Evolutionary conservation across 2,113 vertebrate species (phyloP).

Genomic region (Mirza zaza): DNA sequence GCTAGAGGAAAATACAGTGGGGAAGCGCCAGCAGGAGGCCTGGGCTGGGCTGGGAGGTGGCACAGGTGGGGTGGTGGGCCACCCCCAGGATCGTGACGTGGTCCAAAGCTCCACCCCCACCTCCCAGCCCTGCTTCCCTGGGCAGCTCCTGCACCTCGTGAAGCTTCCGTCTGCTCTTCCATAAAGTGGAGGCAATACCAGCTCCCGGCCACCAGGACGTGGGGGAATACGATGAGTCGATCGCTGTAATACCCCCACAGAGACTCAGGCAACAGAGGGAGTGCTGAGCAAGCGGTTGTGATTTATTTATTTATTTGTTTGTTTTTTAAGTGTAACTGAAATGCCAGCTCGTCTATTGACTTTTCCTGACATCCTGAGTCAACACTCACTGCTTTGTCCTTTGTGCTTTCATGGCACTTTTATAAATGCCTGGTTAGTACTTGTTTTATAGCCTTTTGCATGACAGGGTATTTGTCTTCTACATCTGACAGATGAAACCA

Average conservation of each 20-base stretch:
- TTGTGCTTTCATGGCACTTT: not conserved
- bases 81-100: fast-evolving
- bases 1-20: not conserved
- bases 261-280: not conserved
- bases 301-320: not conserved
- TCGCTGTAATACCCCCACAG: not conserved
- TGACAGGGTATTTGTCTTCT: not conserved
- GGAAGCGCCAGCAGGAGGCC: not conserved
- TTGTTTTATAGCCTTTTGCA: not conserved
- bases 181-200: not conserved
- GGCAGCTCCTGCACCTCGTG: not conserved
- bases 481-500: not conserved
- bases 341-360: not conserved
- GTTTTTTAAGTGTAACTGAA: not conserved
- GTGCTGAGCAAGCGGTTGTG: not conserved
- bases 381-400: not conserved
- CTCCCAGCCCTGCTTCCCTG: not conserved
- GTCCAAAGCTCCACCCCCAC: too few relatives aligned
- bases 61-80: too few relatives aligned
- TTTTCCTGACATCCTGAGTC: not conserved
- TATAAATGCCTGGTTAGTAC: not conserved
- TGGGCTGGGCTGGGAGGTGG: not conserved
- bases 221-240: not conserved
- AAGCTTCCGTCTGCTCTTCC: not conserved
- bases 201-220: not conserved